Evolutionary conservation across 30 jellyfish, hydroid and myxozoan species (phyloP), one percentile per base, ranked within the genome.

Genomic region (Euphysa ruthae): DNA sequence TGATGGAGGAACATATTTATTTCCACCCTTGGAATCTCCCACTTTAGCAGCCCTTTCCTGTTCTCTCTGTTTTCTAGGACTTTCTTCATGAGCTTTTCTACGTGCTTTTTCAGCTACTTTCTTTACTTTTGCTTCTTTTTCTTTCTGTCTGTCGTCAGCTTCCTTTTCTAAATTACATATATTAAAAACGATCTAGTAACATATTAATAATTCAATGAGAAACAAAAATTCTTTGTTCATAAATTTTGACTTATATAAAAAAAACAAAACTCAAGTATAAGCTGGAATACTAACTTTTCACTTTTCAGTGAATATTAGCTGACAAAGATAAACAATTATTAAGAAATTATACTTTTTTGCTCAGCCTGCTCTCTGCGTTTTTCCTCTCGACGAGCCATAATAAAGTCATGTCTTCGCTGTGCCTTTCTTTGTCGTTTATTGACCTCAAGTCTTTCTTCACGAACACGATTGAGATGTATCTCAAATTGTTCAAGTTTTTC

Each of bases 121-220:
- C 55, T 69, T 69, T 23, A 71, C 81, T 23, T 72, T 93, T 4
- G 62, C 82, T 62, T 69, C 93, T 66, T 81, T 12, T 1, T 73
- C 93, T 16, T 64, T 70, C 26, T 82, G 71, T 32, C 33, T 73
- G 55, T 88, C 93, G 52, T 88, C 97, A 12, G 77, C 93, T 80
- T 88, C 97, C 58, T 73, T 78, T 62, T 88, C 97, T 88, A 60
- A 49, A 62, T 19, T n/a, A n/a, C n/a, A n/a, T n/a, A n/a, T n/a
- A n/a, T n/a, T n/a, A n/a, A n/a, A n/a, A n/a, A n/a, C n/a, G n/a
- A n/a, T n/a, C n/a, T n/a, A n/a, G n/a, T n/a, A n/a, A n/a, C n/a
- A n/a, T n/a, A n/a, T n/a, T n/a, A n/a, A n/a, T n/a, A n/a, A n/a
- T n/a, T n/a, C n/a, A n/a, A 15, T 21, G 33, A 14, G 21, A 0